Percentiles rank a stretch among this genome's conserved stretches.
Conservation (phyloP, 2,888 invertebrate genomes). For the Dryobota labecula region DNA sequence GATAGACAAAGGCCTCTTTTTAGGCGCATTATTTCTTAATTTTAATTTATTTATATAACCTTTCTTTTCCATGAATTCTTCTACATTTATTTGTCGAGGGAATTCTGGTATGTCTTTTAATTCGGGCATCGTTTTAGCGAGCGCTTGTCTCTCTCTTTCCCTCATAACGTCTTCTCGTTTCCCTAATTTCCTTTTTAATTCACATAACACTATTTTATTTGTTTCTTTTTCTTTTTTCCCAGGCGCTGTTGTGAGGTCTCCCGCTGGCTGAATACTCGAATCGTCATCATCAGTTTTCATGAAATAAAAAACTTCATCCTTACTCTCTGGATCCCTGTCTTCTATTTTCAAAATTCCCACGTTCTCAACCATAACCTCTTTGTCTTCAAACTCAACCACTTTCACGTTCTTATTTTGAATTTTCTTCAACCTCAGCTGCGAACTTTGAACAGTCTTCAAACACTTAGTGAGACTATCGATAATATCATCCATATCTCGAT, state of each 20-base stretch:
- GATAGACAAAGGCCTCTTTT: constrained; percentile 65
- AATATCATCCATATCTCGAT: constrained; percentile 83
- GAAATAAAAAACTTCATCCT: constrained; percentile 88
- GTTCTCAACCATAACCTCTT: constrained; percentile 70
- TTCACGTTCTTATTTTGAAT: constrained; percentile 76
- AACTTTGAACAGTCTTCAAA: constrained; percentile 78
- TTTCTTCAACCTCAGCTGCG: constrained; percentile 83
- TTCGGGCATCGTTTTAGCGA: constrained; percentile 87
- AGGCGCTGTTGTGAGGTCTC: constrained; percentile 81
- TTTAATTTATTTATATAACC: constrained; percentile 82
- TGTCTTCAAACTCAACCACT: constrained; percentile 57
- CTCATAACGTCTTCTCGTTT: constrained; percentile 88
- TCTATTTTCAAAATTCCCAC: constrained; percentile 78
- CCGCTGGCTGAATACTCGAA: constrained; percentile 64
- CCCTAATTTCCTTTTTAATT: constrained; percentile 85
- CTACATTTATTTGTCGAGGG: constrained; percentile 83
- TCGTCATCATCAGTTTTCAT: constrained; percentile 84
- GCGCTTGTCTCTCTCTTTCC: constrained; percentile 86
- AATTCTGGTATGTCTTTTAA: constrained; percentile 84
- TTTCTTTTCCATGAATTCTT: constrained; percentile 75
- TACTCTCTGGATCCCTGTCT: constrained; percentile 80
- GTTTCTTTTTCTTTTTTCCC: constrained; percentile 83
- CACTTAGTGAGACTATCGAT: constrained; percentile 82
- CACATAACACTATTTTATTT: constrained; percentile 82
- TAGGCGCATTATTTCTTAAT: constrained; percentile 64